Percentiles rank a stretch among this genome's conserved stretches.
Conservation (phyloP, 2,888 invertebrate species). For the Pristionchus japonicus region DNA sequence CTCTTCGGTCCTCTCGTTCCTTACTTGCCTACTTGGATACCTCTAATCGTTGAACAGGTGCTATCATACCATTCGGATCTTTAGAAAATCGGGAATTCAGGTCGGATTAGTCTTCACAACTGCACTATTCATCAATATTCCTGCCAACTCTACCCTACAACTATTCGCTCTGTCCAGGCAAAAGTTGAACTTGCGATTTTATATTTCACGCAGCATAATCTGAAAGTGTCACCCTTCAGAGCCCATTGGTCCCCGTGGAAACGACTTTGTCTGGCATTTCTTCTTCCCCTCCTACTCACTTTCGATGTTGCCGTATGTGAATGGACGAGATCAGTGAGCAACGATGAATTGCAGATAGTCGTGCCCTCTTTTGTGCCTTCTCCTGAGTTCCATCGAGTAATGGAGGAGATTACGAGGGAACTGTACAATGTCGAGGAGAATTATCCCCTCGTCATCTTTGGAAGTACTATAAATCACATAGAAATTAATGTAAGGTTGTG, state of each 20-base stretch:
- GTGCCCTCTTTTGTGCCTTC: background rate
- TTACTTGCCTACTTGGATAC: background rate
- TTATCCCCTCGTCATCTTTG: background rate
- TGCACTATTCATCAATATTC: background rate
- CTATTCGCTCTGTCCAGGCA: background rate
- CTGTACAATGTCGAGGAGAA: background rate
- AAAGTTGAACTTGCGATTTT: background rate
- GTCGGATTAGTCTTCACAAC: background rate
- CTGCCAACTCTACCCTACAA: background rate
- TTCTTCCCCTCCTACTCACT: background rate
- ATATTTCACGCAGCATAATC: background rate
- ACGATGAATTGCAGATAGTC: background rate
- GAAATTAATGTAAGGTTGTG: background rate
- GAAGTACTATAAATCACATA: background rate
- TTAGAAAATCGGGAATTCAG: background rate
- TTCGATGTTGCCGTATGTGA: background rate
- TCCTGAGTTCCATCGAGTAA: background rate
- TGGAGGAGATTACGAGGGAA: background rate
- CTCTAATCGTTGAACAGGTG: background rate
- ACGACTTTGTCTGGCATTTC: conserved; percentile 4
- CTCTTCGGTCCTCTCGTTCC: background rate
- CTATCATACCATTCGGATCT: background rate
- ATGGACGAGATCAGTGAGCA: background rate
- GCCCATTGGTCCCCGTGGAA: background rate
- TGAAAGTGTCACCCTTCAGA: background rate